These are phyloP conservation scores for Machimus atricapillus DNA, from an alignment of 2,888 invertebrate species.

Conservation along the genomic window DNA sequence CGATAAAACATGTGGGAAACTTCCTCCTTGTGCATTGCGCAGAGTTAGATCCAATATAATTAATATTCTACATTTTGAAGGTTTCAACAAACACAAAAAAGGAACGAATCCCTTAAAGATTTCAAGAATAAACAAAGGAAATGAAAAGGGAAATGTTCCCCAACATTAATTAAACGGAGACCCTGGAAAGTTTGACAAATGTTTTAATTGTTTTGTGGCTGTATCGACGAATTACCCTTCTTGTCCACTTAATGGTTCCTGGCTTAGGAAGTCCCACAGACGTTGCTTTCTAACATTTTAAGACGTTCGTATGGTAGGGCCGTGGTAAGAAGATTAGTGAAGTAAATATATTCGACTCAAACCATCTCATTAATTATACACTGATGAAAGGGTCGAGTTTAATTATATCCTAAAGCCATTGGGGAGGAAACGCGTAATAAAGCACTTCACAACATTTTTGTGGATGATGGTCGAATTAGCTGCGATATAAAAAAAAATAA, in stretches of 20 bases:
- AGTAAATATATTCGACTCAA: not conserved
- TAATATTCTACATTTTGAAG: not conserved
- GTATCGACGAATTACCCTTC: not conserved
- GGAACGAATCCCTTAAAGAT: not conserved
- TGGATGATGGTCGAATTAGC: not conserved
- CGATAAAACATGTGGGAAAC: not conserved
- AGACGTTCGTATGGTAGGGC: not conserved
- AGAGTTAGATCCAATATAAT: not conserved
- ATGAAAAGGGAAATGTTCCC: not conserved
- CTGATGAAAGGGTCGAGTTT: constrained; percentile 5
- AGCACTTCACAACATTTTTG: not conserved
- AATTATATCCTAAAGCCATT: not conserved
- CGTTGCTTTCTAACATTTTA: not conserved
- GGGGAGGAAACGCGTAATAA: not conserved
- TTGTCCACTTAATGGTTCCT: not conserved
- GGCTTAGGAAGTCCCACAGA: not conserved
- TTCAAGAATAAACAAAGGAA: not conserved
- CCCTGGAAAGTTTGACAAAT: not conserved
- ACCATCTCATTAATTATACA: not conserved
- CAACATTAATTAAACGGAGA: not conserved
- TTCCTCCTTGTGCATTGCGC: not conserved
- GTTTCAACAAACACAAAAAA: not conserved
- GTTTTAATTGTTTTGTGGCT: not conserved
- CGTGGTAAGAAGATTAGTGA: not conserved
- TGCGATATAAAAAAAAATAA: not conserved